phyloP scores from a whole-genome alignment of 2,113 vertebrate species.

The Menidia beryllina region DNA sequence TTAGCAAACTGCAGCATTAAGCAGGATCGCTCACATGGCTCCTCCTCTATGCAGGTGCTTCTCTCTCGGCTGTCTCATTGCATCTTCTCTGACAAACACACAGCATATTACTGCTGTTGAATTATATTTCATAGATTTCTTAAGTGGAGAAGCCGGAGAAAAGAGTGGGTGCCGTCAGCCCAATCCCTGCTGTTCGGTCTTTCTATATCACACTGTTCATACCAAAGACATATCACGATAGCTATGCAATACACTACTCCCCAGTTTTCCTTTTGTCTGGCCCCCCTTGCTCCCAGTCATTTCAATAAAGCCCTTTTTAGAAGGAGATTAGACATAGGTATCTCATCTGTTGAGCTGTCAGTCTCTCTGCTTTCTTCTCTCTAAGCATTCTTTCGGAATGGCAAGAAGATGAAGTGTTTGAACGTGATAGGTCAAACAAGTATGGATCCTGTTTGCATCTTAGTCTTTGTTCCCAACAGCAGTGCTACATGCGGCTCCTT shows the following conservation, averaged over 20 bases:
- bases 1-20: constrained; percentile 35
- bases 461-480: constrained; percentile 34
- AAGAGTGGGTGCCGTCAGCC: constrained; percentile 70
- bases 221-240: constrained; percentile 59
- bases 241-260: constrained; percentile 68
- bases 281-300: constrained; percentile 56
- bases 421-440: constrained; percentile 50
- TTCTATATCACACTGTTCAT: constrained; percentile 63
- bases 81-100: constrained; percentile 13
- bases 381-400: constrained; percentile 16
- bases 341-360: constrained; percentile 77
- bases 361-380: constrained; percentile 55
- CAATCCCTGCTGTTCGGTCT: constrained; percentile 72
- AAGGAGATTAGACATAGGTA: constrained; percentile 73
- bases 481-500: constrained; percentile 24
- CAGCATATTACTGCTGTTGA: constrained; percentile 40
- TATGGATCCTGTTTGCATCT: constrained; percentile 22
- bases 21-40: constrained; percentile 48
- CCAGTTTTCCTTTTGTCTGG: constrained; percentile 64
- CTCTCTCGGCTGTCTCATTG: constrained; percentile 17
- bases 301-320: constrained; percentile 66
- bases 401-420: constrained; percentile 40
- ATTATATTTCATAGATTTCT: constrained; percentile 72
- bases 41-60: constrained; percentile 36
- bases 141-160: constrained; percentile 60